Evolutionary conservation across 2,113 vertebrate genomes (phyloP).

Genomic region (Garra rufa): DNA sequence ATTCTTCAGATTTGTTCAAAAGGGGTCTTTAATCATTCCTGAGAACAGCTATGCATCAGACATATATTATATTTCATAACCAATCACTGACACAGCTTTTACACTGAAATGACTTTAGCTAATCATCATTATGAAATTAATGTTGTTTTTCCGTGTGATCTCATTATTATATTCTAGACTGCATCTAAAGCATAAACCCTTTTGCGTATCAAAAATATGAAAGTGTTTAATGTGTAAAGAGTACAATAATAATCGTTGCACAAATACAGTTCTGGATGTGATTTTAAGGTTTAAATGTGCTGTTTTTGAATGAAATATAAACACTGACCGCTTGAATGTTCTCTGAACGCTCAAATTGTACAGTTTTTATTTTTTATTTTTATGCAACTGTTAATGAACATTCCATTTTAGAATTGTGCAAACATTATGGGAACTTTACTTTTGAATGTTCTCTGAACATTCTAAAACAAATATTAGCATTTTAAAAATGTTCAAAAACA

Average conservation of each 20-base stretch:
- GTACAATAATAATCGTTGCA: background rate
- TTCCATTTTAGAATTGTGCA: too few relatives aligned
- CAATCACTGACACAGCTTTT: background rate
- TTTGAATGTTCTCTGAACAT: too few relatives aligned
- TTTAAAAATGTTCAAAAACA: too few relatives aligned
- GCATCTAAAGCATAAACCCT: background rate
- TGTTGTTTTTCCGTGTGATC: background rate
- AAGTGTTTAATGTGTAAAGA: background rate
- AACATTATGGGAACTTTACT: too few relatives aligned
- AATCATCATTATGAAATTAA: slow-evolving; percentile 2
- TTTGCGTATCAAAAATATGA: background rate
- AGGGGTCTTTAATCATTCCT: slow-evolving; percentile 8
- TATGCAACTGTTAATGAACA: too few relatives aligned
- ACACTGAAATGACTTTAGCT: background rate
- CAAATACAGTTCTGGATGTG: too few relatives aligned
- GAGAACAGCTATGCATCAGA: slow-evolving; percentile 20
- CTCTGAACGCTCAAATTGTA: too few relatives aligned
- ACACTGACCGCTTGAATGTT: too few relatives aligned
- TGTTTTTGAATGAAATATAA: too few relatives aligned
- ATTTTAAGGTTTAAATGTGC: too few relatives aligned
- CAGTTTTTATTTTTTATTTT: too few relatives aligned
- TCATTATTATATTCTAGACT: background rate
- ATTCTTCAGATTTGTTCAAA: slow-evolving; percentile 25
- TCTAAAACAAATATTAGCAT: too few relatives aligned
- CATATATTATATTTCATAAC: slow-evolving; percentile 20